phyloP scores from a whole-genome alignment of 2,888 invertebrate species.

The Ichneumon xanthorius region DNA sequence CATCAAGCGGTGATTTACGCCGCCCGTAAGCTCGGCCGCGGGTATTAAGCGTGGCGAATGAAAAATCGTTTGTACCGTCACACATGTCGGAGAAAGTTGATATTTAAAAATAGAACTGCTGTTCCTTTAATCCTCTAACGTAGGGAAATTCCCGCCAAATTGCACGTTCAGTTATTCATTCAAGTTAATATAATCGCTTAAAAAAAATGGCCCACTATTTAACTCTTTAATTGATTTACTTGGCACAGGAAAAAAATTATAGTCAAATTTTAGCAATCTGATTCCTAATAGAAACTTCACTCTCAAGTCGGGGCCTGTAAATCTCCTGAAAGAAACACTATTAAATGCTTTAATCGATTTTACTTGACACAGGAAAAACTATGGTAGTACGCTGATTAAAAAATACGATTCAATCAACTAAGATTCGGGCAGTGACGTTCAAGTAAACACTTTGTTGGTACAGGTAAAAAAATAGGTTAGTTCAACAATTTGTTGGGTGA shows the following conservation, averaged over 20 bases:
- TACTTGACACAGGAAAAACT: too few species aligned
- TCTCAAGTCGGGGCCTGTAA: too few species aligned
- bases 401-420: too few species aligned
- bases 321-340: neutral
- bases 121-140: neutral
- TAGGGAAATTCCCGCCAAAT: neutral
- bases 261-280: too few species aligned
- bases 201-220: neutral
- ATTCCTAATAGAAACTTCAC: too few species aligned
- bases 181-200: too few species aligned
- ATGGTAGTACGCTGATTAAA: too few species aligned
- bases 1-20: constrained; percentile 55
- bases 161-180: neutral
- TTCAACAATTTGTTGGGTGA: too few species aligned
- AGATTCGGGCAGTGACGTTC: too few species aligned
- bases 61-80: constrained; percentile 23
- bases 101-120: neutral
- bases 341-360: neutral
- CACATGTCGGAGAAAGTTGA: neutral
- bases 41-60: neutral
- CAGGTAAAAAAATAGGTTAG: too few species aligned
- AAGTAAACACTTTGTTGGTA: too few species aligned
- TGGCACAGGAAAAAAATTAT: too few species aligned
- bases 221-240: neutral
- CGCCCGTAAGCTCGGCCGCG: neutral